These are phyloP conservation scores for Babyrousa celebensis DNA, from an alignment of 2,797 vertebrate species.

Conservation along the genomic window DNA sequence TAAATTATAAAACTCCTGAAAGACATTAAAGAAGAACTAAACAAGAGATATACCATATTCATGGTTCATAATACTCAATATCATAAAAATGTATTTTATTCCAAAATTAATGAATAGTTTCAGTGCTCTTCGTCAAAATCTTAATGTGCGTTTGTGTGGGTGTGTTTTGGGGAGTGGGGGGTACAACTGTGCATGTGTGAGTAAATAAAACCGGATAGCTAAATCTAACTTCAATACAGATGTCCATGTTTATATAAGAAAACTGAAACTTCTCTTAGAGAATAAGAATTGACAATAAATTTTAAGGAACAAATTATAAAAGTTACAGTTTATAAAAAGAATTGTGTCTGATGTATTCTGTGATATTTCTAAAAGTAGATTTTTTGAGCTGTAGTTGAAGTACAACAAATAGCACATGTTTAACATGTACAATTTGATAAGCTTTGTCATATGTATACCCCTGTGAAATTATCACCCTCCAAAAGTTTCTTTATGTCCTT, in stretches of 20 bases:
- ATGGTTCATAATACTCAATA: neutral
- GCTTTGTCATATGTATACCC: neutral
- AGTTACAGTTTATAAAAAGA: neutral
- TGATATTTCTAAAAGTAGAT: neutral
- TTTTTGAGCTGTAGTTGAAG: neutral
- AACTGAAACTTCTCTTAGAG: neutral
- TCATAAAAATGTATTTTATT: neutral
- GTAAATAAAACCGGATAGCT: slow-evolving; percentile 1
- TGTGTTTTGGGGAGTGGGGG: neutral
- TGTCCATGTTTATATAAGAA: neutral
- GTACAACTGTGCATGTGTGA: neutral
- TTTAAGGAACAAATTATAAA: neutral
- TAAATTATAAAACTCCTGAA: neutral
- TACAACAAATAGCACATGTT: neutral
- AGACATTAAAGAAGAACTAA: neutral
- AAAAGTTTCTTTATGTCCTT: neutral
- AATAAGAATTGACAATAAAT: neutral
- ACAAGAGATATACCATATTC: neutral
- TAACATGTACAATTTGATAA: neutral
- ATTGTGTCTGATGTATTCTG: neutral
- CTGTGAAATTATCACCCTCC: neutral
- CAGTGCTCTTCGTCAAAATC: neutral
- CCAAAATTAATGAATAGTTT: neutral
- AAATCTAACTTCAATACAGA: neutral
- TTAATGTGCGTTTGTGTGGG: neutral